A percentile compares a stretch with the other conserved stretches of the same genome.
phyloP scores from a whole-genome alignment of 2,113 vertebrate species.

The Oriolus oriolus region DNA sequence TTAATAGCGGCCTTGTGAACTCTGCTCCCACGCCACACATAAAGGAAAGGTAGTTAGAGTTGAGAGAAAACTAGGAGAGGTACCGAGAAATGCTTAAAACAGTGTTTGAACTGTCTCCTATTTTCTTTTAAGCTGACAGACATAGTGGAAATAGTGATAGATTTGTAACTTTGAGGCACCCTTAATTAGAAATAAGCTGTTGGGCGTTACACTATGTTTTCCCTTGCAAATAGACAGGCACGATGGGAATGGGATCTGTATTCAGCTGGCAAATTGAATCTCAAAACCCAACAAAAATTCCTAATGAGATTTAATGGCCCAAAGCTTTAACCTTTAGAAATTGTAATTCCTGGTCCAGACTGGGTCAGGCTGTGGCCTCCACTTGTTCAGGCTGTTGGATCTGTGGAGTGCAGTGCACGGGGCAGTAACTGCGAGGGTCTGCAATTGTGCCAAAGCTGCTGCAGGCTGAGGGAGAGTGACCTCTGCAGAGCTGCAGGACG shows the following conservation, averaged over 20 bases:
- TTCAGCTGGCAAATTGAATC: not conserved
- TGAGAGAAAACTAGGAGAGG: not conserved
- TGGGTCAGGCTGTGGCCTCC: not conserved
- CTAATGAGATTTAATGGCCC: not conserved
- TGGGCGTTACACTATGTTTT: not conserved
- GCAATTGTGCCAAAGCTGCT: not conserved
- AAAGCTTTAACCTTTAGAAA: not conserved
- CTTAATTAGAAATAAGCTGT: slow-evolving; percentile 15
- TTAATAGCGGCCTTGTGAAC: slow-evolving; percentile 32
- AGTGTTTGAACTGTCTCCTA: not conserved
- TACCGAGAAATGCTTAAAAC: not conserved
- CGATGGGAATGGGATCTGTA: not conserved
- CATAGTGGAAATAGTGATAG: not conserved
- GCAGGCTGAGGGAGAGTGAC: not conserved
- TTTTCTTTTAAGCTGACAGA: slow-evolving; percentile 5
- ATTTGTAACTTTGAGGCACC: not conserved
- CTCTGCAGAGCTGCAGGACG: not conserved
- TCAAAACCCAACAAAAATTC: not conserved
- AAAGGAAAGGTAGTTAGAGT: not conserved
- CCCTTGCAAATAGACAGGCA: not conserved
- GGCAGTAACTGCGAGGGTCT: not conserved
- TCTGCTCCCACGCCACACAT: not conserved
- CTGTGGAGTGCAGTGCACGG: not conserved
- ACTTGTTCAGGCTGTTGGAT: not conserved
- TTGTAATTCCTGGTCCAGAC: not conserved